phyloP scores from a whole-genome alignment of 2,797 vertebrate genomes.

The Sebastolobus altivelis region DNA sequence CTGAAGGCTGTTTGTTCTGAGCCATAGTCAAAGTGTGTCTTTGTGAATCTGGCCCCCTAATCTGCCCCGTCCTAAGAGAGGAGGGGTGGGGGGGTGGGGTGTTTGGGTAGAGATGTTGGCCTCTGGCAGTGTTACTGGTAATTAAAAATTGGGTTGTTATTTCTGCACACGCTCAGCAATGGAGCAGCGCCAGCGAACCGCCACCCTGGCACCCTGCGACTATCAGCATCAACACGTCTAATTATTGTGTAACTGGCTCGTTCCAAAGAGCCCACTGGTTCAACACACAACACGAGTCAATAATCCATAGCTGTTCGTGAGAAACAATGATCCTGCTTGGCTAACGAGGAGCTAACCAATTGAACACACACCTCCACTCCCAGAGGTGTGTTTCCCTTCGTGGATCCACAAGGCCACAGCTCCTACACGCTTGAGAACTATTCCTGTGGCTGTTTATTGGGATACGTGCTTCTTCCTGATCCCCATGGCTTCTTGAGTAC shows the following conservation, averaged over 20 bases:
- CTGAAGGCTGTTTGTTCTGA: neutral
- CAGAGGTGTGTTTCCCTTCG: constrained; percentile 6
- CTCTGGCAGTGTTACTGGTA: constrained; percentile 40
- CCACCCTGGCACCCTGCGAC: constrained; percentile 33
- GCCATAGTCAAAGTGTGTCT: neutral
- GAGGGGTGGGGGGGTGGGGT: neutral
- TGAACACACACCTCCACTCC: constrained; percentile 1
- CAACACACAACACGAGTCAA: constrained; percentile 25
- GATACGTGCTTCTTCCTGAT: constrained; percentile 62
- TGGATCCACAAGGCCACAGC: constrained; percentile 18
- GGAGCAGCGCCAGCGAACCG: constrained; percentile 24
- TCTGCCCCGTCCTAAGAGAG: neutral
- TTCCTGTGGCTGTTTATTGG: constrained; percentile 82
- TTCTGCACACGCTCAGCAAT: constrained; percentile 34
- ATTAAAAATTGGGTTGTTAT: constrained; percentile 63
- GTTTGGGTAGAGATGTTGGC: constrained; percentile 31
- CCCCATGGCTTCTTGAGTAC: constrained; percentile 33
- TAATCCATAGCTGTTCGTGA: constrained; percentile 5
- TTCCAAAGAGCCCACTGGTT: constrained; percentile 12
- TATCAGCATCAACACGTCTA: constrained; percentile 43
- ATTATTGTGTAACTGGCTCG: constrained; percentile 33
- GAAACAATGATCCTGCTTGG: neutral
- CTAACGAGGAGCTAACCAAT: constrained; percentile 14
- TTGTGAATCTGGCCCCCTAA: neutral
- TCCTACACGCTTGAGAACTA: constrained; percentile 48